Evolutionary conservation across 2,113 vertebrate genomes (phyloP).

Genomic region (Acanthochromis polyacanthus): DNA sequence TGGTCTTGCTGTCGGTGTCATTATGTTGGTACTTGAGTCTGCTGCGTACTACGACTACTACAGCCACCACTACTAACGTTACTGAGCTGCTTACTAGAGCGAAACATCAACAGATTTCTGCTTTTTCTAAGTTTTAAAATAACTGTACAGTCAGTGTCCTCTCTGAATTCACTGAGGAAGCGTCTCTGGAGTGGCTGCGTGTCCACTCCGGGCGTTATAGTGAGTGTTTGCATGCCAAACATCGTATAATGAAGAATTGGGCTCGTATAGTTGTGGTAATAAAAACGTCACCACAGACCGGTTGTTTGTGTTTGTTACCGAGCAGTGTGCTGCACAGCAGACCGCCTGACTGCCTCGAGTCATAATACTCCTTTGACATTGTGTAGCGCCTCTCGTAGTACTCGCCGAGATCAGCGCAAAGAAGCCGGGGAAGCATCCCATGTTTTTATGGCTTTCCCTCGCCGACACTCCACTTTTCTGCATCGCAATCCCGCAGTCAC

Average conservation of each 20-base stretch:
- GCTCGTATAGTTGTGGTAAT: slow-evolving; percentile 32
- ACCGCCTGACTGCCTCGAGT: slow-evolving; percentile 66
- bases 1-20: slow-evolving; percentile 49
- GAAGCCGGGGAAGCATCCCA: slow-evolving; percentile 51
- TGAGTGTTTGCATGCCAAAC: slow-evolving; percentile 49
- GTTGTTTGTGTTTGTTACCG: slow-evolving; percentile 70
- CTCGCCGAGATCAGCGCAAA: slow-evolving; percentile 63
- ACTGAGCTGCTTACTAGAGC: slow-evolving; percentile 76
- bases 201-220: slow-evolving; percentile 18
- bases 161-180: slow-evolving; percentile 9
- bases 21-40: slow-evolving; percentile 49
- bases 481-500: slow-evolving; percentile 45
- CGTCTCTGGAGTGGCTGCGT: slow-evolving; percentile 24
- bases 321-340: slow-evolving; percentile 51
- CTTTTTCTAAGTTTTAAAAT: slow-evolving; percentile 24
- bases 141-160: background rate
- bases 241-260: slow-evolving; percentile 25
- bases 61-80: slow-evolving; percentile 71
- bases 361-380: slow-evolving; percentile 81
- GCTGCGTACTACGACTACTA: slow-evolving; percentile 80
- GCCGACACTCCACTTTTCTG: slow-evolving; percentile 58
- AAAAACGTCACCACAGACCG: slow-evolving; percentile 58
- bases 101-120: slow-evolving; percentile 35
- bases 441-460: slow-evolving; percentile 60
- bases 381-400: slow-evolving; percentile 74